Evolutionary conservation across 2,797 vertebrate genomes (phyloP).

Genomic region (Streptopelia turtur): DNA sequence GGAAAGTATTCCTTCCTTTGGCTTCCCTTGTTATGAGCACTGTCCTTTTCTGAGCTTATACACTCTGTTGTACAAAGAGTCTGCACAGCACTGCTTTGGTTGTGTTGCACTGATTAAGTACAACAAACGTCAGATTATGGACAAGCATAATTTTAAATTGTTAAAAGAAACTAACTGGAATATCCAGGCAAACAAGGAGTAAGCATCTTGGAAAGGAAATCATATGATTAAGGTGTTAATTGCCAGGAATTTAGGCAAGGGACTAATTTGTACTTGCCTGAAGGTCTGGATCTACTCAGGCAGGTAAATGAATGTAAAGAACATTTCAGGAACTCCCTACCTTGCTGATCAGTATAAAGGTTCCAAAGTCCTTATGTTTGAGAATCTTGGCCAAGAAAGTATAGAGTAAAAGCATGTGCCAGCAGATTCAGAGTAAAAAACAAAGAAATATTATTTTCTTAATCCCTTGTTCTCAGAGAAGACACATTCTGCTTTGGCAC

Average conservation of each 20-base stretch:
- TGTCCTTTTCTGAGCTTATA: not conserved
- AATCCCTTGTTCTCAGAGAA: not conserved
- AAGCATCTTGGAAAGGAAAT: not conserved
- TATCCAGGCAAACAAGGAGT: not conserved
- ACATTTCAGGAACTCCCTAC: not conserved
- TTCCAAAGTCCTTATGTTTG: not conserved
- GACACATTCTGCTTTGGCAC: not conserved
- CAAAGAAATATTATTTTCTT: not conserved
- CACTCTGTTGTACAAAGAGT: not conserved
- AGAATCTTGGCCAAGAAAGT: not conserved
- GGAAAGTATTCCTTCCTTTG: not conserved
- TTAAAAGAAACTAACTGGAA: not conserved
- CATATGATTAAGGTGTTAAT: not conserved
- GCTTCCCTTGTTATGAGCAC: not conserved
- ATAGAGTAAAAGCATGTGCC: not conserved
- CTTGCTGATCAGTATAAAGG: not conserved
- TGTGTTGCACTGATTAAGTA: not conserved
- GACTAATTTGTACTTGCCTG: not conserved
- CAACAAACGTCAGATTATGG: not conserved
- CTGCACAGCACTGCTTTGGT: not conserved
- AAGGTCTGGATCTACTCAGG: not conserved
- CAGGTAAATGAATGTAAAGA: not conserved
- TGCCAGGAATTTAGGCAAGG: not conserved
- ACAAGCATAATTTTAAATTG: not conserved
- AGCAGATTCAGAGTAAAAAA: not conserved